phyloP scores from a whole-genome alignment of 2,113 vertebrate species.

The Cygnus atratus region DNA sequence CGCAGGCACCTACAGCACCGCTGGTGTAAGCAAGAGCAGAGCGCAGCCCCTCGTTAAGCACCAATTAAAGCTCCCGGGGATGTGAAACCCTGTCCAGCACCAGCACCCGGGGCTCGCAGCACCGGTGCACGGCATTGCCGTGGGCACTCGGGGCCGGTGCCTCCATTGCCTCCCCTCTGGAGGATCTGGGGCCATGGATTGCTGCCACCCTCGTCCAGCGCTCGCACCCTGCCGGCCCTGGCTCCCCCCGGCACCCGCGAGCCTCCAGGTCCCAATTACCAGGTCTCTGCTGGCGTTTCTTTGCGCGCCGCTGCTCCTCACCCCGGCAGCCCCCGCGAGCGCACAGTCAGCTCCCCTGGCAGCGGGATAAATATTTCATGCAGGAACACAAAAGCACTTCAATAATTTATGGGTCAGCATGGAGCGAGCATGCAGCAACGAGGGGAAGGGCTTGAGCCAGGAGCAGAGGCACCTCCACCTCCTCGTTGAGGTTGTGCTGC shows the following conservation, averaged over 20 bases:
- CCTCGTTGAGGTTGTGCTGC: background rate
- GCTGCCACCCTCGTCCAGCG: background rate
- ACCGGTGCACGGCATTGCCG: too few relatives aligned
- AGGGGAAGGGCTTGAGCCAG: background rate
- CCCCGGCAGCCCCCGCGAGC: background rate
- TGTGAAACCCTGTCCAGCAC: background rate
- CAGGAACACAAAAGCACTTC: background rate
- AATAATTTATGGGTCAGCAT: constrained; percentile 44
- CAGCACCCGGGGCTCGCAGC: fast-evolving
- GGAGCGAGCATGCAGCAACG: fast-evolving
- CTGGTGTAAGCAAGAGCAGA: background rate
- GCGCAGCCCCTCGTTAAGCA: background rate
- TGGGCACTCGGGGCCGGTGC: background rate
- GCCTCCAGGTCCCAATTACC: background rate
- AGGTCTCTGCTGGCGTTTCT: background rate
- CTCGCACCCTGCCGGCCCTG: background rate
- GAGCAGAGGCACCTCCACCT: background rate
- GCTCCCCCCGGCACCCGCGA: too few relatives aligned
- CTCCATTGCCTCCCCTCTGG: too few relatives aligned
- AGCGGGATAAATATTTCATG: constrained; percentile 27
- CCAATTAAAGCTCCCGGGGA: background rate
- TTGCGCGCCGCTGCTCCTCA: fast-evolving
- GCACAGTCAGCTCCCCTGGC: background rate
- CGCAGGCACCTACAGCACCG: background rate
- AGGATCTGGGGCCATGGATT: background rate